Evolutionary conservation across 2,888 invertebrate genomes (phyloP), one percentile per base, ranked within the genome.

Genomic region (Tachina fera): DNA sequence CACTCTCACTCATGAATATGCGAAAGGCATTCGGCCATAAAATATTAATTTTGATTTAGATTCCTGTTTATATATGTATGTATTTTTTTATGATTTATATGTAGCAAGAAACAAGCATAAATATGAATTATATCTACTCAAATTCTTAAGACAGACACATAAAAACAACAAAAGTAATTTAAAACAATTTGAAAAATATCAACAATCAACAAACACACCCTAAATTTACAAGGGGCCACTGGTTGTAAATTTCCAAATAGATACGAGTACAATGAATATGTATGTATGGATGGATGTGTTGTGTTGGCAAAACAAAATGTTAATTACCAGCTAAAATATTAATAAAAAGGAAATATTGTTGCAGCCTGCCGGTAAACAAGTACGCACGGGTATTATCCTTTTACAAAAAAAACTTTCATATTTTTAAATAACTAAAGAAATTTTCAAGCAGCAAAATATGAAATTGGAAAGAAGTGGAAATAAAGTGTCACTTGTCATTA

Each of bases 41-140:
- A 86, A 84, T 84, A 87, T 87, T 87, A 87, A 87, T 87, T 87
- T 80, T 87, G 86, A 86, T 84, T 84, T 78, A 53, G 83, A 78
- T 72, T 63, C 65, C 65, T 74, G 41, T 83, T 83, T 45, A 83
- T 72, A 83, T 72, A 77, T 31, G 22, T 22, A 22, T 22, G 22
- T 22, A 22, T 60, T 76, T 53, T 76, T 45, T 67, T 86, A 83
- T 86, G 86, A 86, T 86, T 86, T 86, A 86, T 86, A 53, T 51
- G 43, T 19, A 63, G 43, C 39, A 56, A 16, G 53, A 45, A 79
- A 71, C 11, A 49, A 22, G 61, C 83, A 86, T 86, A 83, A 86
- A 86, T 83, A 80, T 83, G 79, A 80, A n/a, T n/a, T n/a, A n/a
- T 77, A 76, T 86, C 76, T 79, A 71, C 22, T 51, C 13, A 47